phyloP scores from a whole-genome alignment of 2,797 vertebrate genomes.

The Perodicticus potto region DNA sequence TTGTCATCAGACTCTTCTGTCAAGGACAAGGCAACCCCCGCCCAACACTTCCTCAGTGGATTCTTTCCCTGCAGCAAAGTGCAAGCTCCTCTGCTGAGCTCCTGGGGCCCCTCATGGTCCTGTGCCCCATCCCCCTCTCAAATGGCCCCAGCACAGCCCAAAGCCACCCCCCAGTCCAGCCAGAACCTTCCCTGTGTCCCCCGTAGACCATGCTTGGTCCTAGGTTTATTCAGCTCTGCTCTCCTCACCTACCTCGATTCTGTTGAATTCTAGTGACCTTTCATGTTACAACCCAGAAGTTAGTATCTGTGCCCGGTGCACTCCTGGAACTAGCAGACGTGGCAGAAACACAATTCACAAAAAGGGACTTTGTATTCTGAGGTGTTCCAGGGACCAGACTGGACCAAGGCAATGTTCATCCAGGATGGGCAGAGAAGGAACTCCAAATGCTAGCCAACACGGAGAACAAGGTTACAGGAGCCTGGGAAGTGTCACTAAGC shows the following conservation, averaged over 20 bases:
- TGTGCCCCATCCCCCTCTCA: background rate
- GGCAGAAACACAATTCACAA: background rate
- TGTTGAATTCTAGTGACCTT: background rate
- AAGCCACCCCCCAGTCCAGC: background rate
- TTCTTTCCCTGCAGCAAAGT: background rate
- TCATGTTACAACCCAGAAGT: background rate
- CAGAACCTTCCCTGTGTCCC: accelerated
- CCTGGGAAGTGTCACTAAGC: background rate
- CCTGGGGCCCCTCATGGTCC: no score
- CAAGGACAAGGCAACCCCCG: no score
- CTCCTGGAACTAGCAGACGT: background rate
- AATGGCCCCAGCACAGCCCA: background rate
- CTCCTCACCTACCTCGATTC: background rate
- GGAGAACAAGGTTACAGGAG: background rate
- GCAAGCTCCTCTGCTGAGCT: background rate
- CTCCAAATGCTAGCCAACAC: background rate
- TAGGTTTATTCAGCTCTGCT: background rate
- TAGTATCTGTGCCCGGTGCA: background rate
- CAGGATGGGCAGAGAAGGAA: background rate
- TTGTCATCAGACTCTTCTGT: no score
- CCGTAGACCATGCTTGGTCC: background rate
- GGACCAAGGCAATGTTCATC: background rate
- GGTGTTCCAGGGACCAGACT: background rate
- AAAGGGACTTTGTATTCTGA: background rate
- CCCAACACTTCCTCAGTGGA: accelerated